These are phyloP conservation scores for Oscheius sp. DNA, from an alignment of 1,140 invertebrate species.

Conservation along the genomic window DNA sequence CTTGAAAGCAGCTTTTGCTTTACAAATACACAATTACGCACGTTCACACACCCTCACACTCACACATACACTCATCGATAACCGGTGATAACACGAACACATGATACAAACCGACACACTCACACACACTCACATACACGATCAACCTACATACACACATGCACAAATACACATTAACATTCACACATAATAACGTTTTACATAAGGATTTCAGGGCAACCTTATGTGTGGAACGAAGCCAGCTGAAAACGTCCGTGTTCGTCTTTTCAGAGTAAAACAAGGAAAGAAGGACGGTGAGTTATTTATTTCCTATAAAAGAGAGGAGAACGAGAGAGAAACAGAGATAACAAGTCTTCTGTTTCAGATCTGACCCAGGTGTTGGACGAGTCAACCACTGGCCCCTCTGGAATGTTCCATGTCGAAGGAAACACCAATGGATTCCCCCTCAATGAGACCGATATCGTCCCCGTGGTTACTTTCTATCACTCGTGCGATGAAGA, in stretches of 20 bases:
- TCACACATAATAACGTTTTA: too few relatives aligned
- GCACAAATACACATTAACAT: too few relatives aligned
- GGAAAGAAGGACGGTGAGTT: conserved; percentile 15
- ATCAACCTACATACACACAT: too few relatives aligned
- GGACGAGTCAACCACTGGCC: conserved; percentile 29
- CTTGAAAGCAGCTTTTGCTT: too few relatives aligned
- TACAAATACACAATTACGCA: too few relatives aligned
- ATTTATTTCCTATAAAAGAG: neutral
- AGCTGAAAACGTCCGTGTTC: conserved; percentile 24
- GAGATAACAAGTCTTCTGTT: neutral
- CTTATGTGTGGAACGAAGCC: conserved; percentile 34
- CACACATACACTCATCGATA: too few relatives aligned
- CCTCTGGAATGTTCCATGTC: conserved; percentile 38
- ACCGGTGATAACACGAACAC: too few relatives aligned
- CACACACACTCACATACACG: too few relatives aligned
- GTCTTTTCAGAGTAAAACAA: conserved; percentile 35
- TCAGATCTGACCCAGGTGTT: conserved; percentile 34
- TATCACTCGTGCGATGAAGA: conserved; percentile 40
- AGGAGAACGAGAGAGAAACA: conserved; percentile 1
- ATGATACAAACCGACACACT: too few relatives aligned
- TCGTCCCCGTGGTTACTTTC: conserved; percentile 27
- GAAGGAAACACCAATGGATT: conserved; percentile 40
- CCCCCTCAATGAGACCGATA: conserved; percentile 33
- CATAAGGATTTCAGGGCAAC: conserved; percentile 26
- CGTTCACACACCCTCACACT: too few relatives aligned